A percentile compares a stretch with the other conserved stretches of the same genome.
phyloP scores from a whole-genome alignment of 2,888 invertebrate genomes.

The Harpalus rufipes region DNA sequence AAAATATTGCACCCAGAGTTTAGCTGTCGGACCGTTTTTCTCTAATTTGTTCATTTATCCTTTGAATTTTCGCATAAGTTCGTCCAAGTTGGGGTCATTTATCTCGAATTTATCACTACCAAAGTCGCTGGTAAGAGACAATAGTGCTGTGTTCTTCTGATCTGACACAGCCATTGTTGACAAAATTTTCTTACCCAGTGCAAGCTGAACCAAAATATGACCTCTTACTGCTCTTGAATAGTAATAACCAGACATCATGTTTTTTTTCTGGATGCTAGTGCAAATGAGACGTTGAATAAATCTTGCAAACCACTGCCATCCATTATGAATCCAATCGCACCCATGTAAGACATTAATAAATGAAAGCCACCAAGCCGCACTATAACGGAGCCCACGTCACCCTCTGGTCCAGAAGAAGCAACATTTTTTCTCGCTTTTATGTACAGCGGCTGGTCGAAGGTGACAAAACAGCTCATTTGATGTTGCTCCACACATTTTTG shows the following conservation, averaged over 20 bases:
- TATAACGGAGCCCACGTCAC: neutral
- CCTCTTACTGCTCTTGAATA: neutral
- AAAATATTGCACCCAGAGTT: constrained; percentile 68
- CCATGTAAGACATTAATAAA: neutral
- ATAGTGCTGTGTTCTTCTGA: neutral
- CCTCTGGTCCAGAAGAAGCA: neutral
- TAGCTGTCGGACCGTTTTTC: neutral
- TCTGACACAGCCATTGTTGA: neutral
- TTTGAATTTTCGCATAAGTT: neutral
- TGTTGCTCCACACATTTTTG: neutral
- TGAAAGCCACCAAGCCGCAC: neutral
- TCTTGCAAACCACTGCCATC: neutral
- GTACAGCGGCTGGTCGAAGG: constrained; percentile 69
- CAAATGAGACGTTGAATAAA: neutral
- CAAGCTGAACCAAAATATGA: neutral
- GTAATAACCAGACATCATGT: neutral
- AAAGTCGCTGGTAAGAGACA: no score
- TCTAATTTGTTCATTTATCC: no score
- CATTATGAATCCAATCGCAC: neutral
- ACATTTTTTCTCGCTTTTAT: neutral
- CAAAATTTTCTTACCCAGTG: neutral
- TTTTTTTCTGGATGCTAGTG: neutral
- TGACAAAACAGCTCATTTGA: constrained; percentile 67
- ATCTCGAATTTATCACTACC: neutral
- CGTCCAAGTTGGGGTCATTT: neutral